Evolutionary conservation across 2,888 invertebrate species (phyloP).

Genomic region (Aphodius sticticus): DNA sequence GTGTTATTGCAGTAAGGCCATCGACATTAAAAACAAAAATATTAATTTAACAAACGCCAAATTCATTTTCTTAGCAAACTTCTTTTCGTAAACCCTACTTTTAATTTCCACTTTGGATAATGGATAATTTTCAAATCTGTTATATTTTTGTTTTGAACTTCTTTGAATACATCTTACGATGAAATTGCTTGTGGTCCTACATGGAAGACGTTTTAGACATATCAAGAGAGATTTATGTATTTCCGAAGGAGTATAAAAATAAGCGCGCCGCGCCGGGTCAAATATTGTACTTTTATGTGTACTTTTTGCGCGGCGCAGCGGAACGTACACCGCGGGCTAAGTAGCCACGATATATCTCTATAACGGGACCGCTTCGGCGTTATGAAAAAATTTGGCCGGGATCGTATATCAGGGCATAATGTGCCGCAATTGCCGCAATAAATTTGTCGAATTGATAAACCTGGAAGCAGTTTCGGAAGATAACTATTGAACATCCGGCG

Average conservation of each 20-base stretch:
- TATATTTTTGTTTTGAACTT: no score
- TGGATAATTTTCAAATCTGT: no score
- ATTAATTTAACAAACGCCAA: no score
- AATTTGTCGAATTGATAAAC: constrained; percentile 25
- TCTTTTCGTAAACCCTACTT: no score
- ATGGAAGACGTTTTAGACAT: no score
- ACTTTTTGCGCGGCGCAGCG: neutral
- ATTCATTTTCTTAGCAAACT: no score
- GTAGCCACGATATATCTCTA: constrained; percentile 23
- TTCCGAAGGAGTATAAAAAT: neutral
- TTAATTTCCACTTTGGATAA: no score
- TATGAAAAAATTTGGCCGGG: neutral
- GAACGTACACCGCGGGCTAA: constrained; percentile 8
- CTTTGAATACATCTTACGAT: no score
- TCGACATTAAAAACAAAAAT: no score
- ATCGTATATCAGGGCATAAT: constrained; percentile 24
- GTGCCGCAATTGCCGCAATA: constrained; percentile 22
- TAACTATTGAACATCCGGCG: constrained; percentile 25
- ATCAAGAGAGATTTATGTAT: neutral
- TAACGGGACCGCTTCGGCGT: constrained; percentile 10
- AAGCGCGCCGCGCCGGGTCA: neutral
- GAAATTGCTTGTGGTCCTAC: no score
- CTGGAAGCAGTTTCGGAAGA: constrained; percentile 24
- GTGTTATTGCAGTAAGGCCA: no score
- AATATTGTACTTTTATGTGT: neutral